Conservation (phyloP, 2,888 invertebrate genomes). For the Amorpha juglandis region DNA sequence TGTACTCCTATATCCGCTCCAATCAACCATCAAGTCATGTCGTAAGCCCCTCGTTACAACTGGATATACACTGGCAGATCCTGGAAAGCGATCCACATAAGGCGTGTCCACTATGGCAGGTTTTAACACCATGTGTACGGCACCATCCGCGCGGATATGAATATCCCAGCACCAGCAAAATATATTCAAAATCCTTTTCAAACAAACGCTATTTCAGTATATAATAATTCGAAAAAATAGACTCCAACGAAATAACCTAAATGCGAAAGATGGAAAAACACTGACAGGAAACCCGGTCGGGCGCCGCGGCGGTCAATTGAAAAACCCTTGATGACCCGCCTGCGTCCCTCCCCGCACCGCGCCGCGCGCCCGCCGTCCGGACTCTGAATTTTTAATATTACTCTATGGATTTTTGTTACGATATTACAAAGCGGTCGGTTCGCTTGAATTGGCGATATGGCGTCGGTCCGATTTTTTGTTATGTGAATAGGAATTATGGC, state of each 20-base stretch:
- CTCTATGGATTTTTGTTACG: conserved; percentile 42
- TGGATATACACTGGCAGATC: no score
- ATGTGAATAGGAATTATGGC: no score
- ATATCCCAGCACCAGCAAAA: no score
- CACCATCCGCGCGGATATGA: no score
- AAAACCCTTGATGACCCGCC: conserved; percentile 36
- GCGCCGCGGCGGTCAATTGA: conserved; percentile 42
- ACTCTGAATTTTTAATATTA: conserved; percentile 50
- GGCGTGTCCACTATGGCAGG: no score
- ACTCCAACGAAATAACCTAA: background rate
- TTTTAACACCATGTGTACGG: no score
- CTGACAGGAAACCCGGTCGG: conserved; percentile 37
- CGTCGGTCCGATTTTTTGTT: background rate
- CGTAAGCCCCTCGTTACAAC: no score
- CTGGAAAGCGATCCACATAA: no score
- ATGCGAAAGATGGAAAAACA: conserved; percentile 17
- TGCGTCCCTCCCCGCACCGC: background rate
- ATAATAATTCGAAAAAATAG: background rate
- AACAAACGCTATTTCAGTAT: background rate
- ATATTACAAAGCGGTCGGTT: conserved; percentile 26
- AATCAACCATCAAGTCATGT: no score
- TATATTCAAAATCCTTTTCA: no score
- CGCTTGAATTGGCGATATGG: conserved; percentile 18
- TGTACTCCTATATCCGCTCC: no score
- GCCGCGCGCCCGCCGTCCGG: conserved; percentile 29